phyloP scores from a whole-genome alignment of 2,113 vertebrate species.

The Eudyptes chrysolophus region DNA sequence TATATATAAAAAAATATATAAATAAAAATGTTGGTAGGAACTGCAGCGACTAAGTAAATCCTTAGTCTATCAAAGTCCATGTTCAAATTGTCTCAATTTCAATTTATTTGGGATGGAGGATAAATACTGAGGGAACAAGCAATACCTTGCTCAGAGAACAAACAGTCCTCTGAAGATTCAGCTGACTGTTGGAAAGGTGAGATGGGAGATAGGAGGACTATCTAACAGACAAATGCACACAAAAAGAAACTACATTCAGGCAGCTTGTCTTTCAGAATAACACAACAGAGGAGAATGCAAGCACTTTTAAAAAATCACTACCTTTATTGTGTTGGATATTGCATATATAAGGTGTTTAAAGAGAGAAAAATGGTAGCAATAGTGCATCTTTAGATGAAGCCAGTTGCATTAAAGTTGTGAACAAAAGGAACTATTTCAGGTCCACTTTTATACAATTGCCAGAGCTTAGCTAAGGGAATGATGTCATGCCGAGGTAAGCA shows the following conservation, averaged over 20 bases:
- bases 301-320: neutral
- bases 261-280: neutral
- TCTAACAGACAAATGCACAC: neutral
- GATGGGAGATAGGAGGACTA: neutral
- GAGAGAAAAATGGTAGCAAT: neutral
- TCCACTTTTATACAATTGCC: neutral
- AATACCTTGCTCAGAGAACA: neutral
- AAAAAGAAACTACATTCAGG: neutral
- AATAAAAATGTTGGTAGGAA: neutral
- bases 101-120: neutral
- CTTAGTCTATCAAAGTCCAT: neutral
- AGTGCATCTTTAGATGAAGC: neutral
- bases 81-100: neutral
- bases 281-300: neutral
- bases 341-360: neutral
- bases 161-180: neutral
- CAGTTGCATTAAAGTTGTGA: neutral
- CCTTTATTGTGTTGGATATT: neutral
- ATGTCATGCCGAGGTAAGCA: neutral
- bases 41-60: neutral
- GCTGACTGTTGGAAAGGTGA: neutral
- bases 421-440: neutral
- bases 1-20: neutral
- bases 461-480: neutral
- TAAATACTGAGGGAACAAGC: neutral